These are phyloP conservation scores for Temnothorax longispinosus DNA, from an alignment of 1,140 invertebrate species.

Conservation along the genomic window DNA sequence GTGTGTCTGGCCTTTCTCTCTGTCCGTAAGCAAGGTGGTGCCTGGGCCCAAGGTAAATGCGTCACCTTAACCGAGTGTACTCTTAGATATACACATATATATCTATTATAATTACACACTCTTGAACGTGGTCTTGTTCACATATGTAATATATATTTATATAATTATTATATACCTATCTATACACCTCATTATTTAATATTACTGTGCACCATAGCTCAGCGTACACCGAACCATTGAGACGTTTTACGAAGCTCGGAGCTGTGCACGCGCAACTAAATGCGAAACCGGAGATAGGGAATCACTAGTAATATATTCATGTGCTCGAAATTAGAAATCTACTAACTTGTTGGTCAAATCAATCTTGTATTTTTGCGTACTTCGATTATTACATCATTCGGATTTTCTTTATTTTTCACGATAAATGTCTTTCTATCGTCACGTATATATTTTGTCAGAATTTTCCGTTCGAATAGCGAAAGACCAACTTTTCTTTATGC, in stretches of 20 bases:
- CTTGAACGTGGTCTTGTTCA: slow-evolving; percentile 76
- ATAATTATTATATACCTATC: slow-evolving; percentile 47
- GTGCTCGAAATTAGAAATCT: slow-evolving; percentile 85
- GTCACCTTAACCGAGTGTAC: slow-evolving; percentile 86
- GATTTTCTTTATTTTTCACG: background rate
- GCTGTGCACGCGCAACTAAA: slow-evolving; percentile 63
- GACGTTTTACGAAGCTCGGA: slow-evolving; percentile 62
- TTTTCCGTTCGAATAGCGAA: slow-evolving; percentile 1
- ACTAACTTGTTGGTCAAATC: slow-evolving; percentile 22
- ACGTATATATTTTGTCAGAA: background rate
- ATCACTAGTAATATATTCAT: slow-evolving; percentile 68
- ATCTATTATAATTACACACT: slow-evolving; percentile 73
- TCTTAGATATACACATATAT: slow-evolving; percentile 83
- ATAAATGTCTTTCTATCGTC: background rate
- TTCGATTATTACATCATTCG: background rate
- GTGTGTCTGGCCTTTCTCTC: slow-evolving; percentile 85
- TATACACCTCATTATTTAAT: slow-evolving; percentile 54
- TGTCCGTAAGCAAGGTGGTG: slow-evolving; percentile 86
- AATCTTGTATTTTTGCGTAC: background rate
- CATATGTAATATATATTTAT: slow-evolving; percentile 72
- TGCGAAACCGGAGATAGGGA: slow-evolving; percentile 50
- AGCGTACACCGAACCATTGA: slow-evolving; percentile 61
- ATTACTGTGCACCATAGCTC: slow-evolving; percentile 74
- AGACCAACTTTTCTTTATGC: slow-evolving; percentile 83
- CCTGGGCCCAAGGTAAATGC: slow-evolving; percentile 86